Conservation (phyloP, 2,888 invertebrate genomes). For the Callyntrura sp. region DNA sequence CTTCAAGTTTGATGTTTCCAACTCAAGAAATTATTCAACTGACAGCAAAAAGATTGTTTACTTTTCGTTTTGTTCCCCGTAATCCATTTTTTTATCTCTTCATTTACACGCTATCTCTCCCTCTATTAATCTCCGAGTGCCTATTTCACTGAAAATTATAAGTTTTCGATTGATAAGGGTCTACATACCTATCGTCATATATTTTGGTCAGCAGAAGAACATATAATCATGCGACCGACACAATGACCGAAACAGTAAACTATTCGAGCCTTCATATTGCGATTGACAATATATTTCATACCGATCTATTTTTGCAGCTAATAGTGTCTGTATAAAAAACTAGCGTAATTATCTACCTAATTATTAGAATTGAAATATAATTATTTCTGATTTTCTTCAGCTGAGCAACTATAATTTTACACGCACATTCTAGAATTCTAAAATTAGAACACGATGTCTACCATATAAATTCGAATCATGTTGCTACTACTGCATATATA, state of each 20-base stretch:
- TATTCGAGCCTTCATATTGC: too few species aligned
- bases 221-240: not conserved
- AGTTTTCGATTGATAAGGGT: not conserved
- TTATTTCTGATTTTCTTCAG: not conserved
- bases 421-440: not conserved
- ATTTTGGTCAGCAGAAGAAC: not conserved
- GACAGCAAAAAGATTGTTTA: not conserved
- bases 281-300: not conserved
- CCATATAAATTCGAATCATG: not conserved
- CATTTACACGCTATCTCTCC: not conserved
- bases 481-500: not conserved
- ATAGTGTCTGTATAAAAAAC: not conserved
- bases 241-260: not conserved
- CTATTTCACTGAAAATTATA: not conserved
- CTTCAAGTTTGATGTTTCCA: slow-evolving; percentile 1
- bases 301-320: not conserved
- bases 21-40: not conserved
- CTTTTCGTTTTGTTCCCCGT: slow-evolving; percentile 32
- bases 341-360: not conserved
- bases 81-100: not conserved
- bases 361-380: not conserved
- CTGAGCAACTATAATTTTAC: not conserved
- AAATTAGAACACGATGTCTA: not conserved
- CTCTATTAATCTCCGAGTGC: slow-evolving; percentile 8
- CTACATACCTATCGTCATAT: not conserved